Evolutionary conservation across 2,113 vertebrate genomes (phyloP).

Genomic region (Melanostigma gelatinosum): DNA sequence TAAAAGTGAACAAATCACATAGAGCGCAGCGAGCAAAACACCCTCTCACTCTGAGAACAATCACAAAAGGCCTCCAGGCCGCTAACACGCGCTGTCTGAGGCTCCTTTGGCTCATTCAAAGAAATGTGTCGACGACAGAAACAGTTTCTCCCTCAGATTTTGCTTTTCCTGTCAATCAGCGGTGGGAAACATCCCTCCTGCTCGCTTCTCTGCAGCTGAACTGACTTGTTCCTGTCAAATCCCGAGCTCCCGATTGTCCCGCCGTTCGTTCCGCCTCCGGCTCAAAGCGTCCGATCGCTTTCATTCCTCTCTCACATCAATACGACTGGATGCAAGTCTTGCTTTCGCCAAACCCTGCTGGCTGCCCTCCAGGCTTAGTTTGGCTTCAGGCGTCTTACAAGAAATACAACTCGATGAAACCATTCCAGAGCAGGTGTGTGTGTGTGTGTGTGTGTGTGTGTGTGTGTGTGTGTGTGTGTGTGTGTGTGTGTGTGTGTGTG

Average conservation of each 20-base stretch:
- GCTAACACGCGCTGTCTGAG: too few species aligned
- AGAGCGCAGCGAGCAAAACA: too few species aligned
- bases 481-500: constrained; percentile 13
- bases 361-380: constrained; percentile 44
- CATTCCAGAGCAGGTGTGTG: constrained; percentile 1
- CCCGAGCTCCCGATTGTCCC: neutral
- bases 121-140: too few species aligned
- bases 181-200: neutral
- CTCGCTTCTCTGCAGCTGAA: neutral
- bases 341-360: neutral
- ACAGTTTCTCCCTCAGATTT: neutral
- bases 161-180: neutral
- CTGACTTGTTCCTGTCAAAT: constrained; percentile 27
- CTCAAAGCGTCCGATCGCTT: neutral
- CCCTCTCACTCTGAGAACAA: too few species aligned
- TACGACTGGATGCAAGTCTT: neutral
- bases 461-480: constrained; percentile 22
- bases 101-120: too few species aligned
- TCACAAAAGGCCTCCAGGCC: too few species aligned
- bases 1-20: too few species aligned
- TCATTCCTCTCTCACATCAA: constrained; percentile 2
- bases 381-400: constrained; percentile 22
- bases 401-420: constrained; percentile 27
- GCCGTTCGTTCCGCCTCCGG: neutral
- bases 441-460: constrained; percentile 9